phyloP scores from a whole-genome alignment of 2,797 vertebrate species.

The Bucorvus abyssinicus region DNA sequence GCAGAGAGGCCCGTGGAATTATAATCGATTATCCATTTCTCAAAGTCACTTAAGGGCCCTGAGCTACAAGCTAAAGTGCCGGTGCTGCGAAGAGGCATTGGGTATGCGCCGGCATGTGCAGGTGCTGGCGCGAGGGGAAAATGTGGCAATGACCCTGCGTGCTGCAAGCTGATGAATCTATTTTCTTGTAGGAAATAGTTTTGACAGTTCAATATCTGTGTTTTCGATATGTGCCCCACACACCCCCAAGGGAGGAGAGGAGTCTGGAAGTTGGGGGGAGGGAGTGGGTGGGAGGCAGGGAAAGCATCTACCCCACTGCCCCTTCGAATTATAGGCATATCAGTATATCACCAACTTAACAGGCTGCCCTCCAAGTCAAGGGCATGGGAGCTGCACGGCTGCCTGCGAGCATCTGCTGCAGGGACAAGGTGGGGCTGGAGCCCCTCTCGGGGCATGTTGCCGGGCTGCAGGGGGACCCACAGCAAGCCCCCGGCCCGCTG shows the following conservation, averaged over 20 bases:
- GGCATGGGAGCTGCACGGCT: conserved; percentile 46
- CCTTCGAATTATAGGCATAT: conserved; percentile 64
- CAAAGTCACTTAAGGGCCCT: conserved; percentile 91
- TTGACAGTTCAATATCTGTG: conserved; percentile 86
- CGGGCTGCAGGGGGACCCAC: background rate
- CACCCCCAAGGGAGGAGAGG: conserved; percentile 45
- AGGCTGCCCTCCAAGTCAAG: conserved; percentile 77
- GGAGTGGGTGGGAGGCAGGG: conserved; percentile 19
- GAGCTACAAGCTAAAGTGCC: conserved; percentile 79
- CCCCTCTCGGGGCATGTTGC: accelerated
- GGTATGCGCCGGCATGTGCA: conserved; percentile 87
- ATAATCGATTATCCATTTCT: conserved; percentile 95
- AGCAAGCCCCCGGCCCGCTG: background rate
- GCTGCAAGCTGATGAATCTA: conserved; percentile 83
- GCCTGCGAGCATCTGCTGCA: background rate
- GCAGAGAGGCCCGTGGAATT: conserved; percentile 80
- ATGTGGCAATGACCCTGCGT: conserved; percentile 81
- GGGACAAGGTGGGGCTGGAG: background rate
- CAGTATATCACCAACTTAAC: conserved; percentile 68
- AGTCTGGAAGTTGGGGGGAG: background rate
- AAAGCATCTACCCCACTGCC: conserved; percentile 69
- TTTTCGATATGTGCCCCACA: conserved; percentile 74
- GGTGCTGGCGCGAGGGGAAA: conserved; percentile 69
- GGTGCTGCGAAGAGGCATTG: conserved; percentile 81
- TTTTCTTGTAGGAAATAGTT: conserved; percentile 85